phyloP scores from a whole-genome alignment of 37 sponge, comb jelly and placozoan genomes.

The Haliclona indistincta region DNA sequence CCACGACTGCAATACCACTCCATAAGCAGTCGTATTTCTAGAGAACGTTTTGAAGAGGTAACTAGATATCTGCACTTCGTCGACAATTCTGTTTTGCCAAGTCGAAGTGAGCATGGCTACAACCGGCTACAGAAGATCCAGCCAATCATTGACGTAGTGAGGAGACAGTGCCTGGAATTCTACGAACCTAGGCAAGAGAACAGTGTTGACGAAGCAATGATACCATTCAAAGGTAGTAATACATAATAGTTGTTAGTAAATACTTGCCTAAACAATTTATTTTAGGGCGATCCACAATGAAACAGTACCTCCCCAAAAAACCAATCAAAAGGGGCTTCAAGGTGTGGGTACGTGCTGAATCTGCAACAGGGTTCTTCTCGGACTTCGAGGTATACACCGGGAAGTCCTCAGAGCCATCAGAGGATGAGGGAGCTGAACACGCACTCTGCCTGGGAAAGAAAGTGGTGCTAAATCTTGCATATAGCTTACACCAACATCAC shows the following conservation, averaged over 20 bases:
- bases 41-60: background rate
- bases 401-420: no score
- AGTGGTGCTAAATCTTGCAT: slow-evolving; percentile 16
- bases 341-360: no score
- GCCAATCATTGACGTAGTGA: background rate
- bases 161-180: background rate
- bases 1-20: background rate
- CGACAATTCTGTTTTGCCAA: background rate
- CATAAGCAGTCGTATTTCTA: background rate
- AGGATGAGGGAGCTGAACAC: no score
- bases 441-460: slow-evolving; percentile 29
- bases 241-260: no score
- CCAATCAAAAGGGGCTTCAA: no score
- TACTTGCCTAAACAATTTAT: no score
- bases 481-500: background rate
- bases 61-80: background rate
- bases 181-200: background rate
- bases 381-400: no score
- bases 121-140: slow-evolving; percentile 1
- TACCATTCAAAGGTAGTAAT: no score
- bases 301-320: no score
- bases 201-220: slow-evolving; percentile 11
- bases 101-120: background rate
- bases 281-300: no score
- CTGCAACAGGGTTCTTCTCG: no score